A percentile compares a stretch with the other conserved stretches of the same genome.
Conservation (phyloP, 2,113 vertebrate species). For the Craseonycteris thonglongyai region DNA sequence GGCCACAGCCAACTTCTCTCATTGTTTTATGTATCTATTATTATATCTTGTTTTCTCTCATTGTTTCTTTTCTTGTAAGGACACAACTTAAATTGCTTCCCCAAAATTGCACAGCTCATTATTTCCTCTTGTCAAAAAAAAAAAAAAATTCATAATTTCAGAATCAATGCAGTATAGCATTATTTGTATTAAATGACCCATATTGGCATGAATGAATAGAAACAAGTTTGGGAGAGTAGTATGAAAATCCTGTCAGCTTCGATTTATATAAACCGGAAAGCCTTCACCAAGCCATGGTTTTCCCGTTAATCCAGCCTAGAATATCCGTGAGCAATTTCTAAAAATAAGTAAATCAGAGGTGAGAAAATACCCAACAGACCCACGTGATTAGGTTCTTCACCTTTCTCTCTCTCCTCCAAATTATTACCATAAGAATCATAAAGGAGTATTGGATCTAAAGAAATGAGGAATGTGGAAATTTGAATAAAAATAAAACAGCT, state of each 20-base stretch:
- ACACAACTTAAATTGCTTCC: neutral
- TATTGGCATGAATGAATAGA: neutral
- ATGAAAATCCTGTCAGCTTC: neutral
- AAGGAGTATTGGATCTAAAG: neutral
- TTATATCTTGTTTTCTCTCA: neutral
- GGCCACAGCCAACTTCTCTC: neutral
- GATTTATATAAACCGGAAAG: neutral
- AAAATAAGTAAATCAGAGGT: neutral
- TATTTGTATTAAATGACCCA: constrained; percentile 16
- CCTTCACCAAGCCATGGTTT: constrained; percentile 7
- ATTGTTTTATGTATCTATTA: neutral
- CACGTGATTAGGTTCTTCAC: neutral
- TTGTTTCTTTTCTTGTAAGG: neutral
- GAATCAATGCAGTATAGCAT: neutral
- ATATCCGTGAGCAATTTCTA: neutral
- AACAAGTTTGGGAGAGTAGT: neutral
- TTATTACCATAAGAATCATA: neutral
- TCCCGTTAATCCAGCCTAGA: neutral
- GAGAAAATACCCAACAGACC: neutral
- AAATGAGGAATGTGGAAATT: neutral
- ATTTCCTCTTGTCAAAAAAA: neutral
- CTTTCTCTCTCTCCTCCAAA: neutral
- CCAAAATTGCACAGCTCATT: neutral
- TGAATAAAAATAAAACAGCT: neutral
- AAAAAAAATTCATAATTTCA: neutral